These are phyloP conservation scores for Simalia tracyae DNA, from an alignment of 2,797 vertebrate genomes.

Conservation along the genomic window DNA sequence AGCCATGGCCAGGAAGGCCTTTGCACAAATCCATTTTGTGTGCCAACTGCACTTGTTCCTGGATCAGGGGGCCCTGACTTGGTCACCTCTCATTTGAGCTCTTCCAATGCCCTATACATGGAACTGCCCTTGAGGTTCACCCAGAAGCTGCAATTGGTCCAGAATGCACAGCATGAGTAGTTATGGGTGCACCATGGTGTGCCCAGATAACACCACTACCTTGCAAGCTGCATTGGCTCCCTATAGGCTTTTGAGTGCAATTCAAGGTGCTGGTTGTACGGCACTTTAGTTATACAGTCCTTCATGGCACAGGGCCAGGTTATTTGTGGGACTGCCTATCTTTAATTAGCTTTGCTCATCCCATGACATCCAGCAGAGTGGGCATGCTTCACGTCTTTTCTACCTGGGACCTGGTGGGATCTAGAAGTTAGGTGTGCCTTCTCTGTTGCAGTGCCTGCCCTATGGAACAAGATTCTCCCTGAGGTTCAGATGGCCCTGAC, in stretches of 20 bases:
- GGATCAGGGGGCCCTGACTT: no score
- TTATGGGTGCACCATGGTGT: neutral
- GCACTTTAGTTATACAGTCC: neutral
- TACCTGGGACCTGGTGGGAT: neutral
- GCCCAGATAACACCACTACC: neutral
- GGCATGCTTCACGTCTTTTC: neutral
- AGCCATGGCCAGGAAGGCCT: no score
- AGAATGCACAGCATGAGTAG: neutral
- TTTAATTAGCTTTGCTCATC: neutral
- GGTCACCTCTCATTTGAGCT: no score
- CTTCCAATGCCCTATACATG: no score
- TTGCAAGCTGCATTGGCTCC: neutral
- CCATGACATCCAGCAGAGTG: neutral
- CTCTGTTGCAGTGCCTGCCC: neutral
- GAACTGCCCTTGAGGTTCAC: no score
- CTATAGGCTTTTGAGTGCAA: neutral
- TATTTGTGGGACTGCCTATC: neutral
- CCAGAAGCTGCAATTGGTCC: no score
- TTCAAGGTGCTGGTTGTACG: neutral
- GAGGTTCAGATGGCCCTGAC: neutral
- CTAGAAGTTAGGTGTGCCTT: neutral
- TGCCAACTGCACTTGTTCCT: no score
- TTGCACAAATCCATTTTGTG: no score
- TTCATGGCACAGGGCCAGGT: neutral
- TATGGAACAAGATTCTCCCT: neutral